Evolutionary conservation across 2,888 invertebrate species (phyloP).

Genomic region (Sphaerophoria taeniata): DNA sequence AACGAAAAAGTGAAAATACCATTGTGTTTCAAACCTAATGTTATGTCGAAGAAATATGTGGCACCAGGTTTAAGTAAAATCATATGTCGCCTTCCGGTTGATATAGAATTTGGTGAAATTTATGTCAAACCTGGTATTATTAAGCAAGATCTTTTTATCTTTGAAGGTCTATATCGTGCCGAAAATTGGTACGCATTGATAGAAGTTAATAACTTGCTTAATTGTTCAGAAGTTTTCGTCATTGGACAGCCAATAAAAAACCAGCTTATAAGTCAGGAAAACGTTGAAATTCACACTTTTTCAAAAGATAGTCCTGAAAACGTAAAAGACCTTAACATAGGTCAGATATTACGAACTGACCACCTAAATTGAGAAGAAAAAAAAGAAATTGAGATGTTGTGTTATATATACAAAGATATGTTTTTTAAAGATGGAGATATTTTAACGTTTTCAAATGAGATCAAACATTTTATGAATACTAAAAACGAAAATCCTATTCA

Average conservation of each 20-base stretch:
- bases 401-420: no score
- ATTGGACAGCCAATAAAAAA: no score
- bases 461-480: constrained; percentile 77
- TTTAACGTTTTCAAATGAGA: no score
- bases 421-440: no score
- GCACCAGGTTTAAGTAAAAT: constrained; percentile 8
- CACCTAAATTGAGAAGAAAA: no score
- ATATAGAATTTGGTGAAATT: constrained; percentile 9
- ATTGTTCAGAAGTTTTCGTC: neutral
- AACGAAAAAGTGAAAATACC: neutral
- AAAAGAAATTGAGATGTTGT: no score
- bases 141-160: constrained; percentile 8
- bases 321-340: no score
- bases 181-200: constrained; percentile 18
- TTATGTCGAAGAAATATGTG: constrained; percentile 15
- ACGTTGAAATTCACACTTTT: no score
- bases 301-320: no score
- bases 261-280: no score
- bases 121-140: constrained; percentile 1
- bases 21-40: constrained; percentile 32
- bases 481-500: constrained; percentile 76
- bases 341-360: no score
- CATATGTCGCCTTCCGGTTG: constrained; percentile 9
- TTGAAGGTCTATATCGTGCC: constrained; percentile 14
- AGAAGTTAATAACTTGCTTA: constrained; percentile 11